A percentile compares a stretch with the other conserved stretches of the same genome.
phyloP scores from a whole-genome alignment of 2,113 vertebrate species.

The Argyrosomus japonicus region DNA sequence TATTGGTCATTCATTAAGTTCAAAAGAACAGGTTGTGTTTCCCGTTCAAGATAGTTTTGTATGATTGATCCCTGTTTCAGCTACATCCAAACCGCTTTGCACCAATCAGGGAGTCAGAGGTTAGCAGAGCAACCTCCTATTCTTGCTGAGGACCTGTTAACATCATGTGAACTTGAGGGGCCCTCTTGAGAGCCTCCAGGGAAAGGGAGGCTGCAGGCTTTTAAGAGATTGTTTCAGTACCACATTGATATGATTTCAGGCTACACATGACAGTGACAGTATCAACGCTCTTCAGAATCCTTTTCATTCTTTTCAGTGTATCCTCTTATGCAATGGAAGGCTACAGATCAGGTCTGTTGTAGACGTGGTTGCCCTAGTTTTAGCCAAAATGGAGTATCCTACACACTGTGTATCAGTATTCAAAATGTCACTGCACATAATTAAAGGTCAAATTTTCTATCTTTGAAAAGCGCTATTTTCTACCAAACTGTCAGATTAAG shows the following conservation, averaged over 20 bases:
- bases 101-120: slow-evolving; percentile 8
- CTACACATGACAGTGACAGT: background rate
- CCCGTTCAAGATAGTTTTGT: background rate
- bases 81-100: background rate
- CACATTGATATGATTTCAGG: background rate
- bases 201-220: background rate
- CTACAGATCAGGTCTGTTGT: background rate
- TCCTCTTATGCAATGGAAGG: background rate
- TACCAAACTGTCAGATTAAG: slow-evolving; percentile 1
- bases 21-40: background rate
- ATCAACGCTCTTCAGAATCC: background rate
- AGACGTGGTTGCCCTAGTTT: background rate
- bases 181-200: background rate
- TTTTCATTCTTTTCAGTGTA: background rate
- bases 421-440: slow-evolving; percentile 42
- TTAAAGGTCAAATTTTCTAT: slow-evolving; percentile 50
- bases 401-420: background rate
- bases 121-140: background rate
- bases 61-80: background rate
- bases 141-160: background rate
- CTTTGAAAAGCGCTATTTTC: slow-evolving; percentile 24
- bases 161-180: background rate
- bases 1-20: background rate
- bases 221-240: background rate
- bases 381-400: background rate